phyloP scores from a whole-genome alignment of 2,797 vertebrate genomes.

The Hoplostethus mediterraneus region DNA sequence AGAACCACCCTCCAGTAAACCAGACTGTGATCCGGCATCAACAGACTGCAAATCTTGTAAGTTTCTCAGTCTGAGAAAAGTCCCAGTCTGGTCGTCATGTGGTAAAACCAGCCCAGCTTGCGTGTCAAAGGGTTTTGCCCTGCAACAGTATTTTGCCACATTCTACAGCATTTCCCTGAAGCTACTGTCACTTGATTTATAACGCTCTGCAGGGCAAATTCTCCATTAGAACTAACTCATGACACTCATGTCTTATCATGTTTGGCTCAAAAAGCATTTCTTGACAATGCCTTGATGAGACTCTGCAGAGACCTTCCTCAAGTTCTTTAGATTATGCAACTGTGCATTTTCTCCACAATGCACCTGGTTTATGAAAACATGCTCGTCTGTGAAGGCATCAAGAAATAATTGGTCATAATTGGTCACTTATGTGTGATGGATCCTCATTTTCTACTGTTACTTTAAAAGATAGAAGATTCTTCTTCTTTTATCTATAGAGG shows the following conservation, averaged over 20 bases:
- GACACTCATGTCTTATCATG: constrained; percentile 19
- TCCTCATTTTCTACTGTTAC: too few relatives aligned
- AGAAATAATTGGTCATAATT: too few relatives aligned
- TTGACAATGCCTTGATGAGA: background rate
- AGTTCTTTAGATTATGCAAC: too few relatives aligned
- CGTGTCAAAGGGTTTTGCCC: constrained; percentile 22
- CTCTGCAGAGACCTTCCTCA: background rate
- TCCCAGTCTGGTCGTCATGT: background rate
- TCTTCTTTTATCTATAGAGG: too few relatives aligned
- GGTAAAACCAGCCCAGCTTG: constrained; percentile 43
- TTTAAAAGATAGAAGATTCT: too few relatives aligned
- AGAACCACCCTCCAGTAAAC: constrained; percentile 41
- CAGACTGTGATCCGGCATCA: constrained; percentile 42
- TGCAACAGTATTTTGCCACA: constrained; percentile 19
- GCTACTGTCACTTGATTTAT: constrained; percentile 23
- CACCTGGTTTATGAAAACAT: too few relatives aligned
- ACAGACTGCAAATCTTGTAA: constrained; percentile 65
- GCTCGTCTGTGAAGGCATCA: too few relatives aligned
- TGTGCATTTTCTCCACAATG: too few relatives aligned
- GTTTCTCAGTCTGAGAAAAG: constrained; percentile 25
- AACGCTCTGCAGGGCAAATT: constrained; percentile 29
- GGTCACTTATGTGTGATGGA: too few relatives aligned
- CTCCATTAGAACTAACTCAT: constrained; percentile 5
- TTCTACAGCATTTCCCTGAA: background rate
- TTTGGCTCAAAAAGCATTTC: background rate